A percentile compares a stretch with the other conserved stretches of the same genome.
Evolutionary conservation across 1,140 invertebrate genomes (phyloP).

Genomic region (Heliconius nattereri): DNA sequence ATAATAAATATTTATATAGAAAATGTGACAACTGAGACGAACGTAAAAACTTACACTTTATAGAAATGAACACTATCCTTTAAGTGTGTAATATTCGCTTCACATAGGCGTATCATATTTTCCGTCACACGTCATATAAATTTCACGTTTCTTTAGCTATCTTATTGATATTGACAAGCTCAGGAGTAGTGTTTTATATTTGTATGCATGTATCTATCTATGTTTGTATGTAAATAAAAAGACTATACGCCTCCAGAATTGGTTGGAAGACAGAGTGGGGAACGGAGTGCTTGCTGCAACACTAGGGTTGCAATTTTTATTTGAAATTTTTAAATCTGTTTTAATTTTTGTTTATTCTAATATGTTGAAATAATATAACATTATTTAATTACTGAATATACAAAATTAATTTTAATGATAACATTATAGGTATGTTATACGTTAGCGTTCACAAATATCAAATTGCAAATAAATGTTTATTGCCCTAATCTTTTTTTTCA

Average conservation of each 20-base stretch:
- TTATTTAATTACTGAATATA: too few species aligned
- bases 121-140: conserved; percentile 42
- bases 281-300: too few species aligned
- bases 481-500: not conserved
- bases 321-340: too few species aligned
- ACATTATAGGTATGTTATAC: not conserved
- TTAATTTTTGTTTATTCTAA: too few species aligned
- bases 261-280: too few species aligned
- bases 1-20: not conserved
- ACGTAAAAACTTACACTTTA: conserved; percentile 10
- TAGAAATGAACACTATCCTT: conserved; percentile 7
- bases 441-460: not conserved
- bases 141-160: conserved; percentile 31
- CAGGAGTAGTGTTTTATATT: not conserved
- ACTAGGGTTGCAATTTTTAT: too few species aligned
- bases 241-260: too few species aligned
- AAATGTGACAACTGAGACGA: conserved; percentile 13
- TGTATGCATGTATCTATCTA: not conserved
- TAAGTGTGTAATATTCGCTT: conserved; percentile 4
- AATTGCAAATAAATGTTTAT: not conserved
- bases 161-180: conserved; percentile 46
- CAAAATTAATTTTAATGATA: too few species aligned
- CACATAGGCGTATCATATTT: conserved; percentile 34
- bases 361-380: too few species aligned
- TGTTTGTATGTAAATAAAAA: not conserved